Evolutionary conservation across 2,888 invertebrate species (phyloP).

Genomic region (Ischnura elegans): DNA sequence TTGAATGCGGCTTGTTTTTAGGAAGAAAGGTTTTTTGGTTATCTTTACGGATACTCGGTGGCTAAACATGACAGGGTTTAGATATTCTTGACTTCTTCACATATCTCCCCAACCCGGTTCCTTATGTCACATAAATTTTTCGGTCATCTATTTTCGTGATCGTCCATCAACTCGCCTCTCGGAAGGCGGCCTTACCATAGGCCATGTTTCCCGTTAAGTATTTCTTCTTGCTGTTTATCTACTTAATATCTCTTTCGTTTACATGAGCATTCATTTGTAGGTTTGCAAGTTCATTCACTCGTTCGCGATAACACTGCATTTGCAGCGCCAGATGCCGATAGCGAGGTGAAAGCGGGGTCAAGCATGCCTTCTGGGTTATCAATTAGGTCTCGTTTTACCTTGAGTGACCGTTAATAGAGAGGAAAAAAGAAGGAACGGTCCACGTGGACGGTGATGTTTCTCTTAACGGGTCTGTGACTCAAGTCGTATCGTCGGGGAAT

Average conservation of each 20-base stretch:
- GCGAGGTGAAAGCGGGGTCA: background rate
- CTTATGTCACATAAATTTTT: background rate
- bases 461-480: background rate
- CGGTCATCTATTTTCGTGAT: background rate
- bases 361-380: background rate
- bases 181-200: slow-evolving; percentile 14
- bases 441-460: background rate
- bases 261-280: background rate
- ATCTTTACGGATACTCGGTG: background rate
- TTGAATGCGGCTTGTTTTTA: background rate
- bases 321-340: background rate
- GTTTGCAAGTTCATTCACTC: background rate
- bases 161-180: background rate
- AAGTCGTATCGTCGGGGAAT: slow-evolving; percentile 6
- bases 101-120: background rate
- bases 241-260: too few species aligned
- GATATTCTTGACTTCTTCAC: background rate
- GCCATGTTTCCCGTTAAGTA: background rate
- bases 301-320: background rate
- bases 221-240: too few species aligned
- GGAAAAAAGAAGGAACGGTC: background rate
- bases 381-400: background rate
- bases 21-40: background rate
- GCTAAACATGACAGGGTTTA: background rate
- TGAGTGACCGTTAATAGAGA: background rate